phyloP scores from a whole-genome alignment of 1,140 invertebrate genomes.

The Sarcophaga bullata region DNA sequence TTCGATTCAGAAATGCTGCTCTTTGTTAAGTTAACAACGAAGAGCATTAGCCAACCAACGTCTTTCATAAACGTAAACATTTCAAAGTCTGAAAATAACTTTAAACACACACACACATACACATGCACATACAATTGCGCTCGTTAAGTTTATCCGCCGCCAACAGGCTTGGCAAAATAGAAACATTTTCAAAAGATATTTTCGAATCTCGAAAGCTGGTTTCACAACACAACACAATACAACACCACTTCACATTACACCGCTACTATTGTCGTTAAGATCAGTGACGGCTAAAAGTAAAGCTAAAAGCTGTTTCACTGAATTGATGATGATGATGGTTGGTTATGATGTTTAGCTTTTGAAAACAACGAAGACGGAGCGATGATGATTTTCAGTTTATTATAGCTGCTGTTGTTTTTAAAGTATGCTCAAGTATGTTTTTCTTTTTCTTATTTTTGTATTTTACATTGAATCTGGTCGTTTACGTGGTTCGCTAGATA shows the following conservation, averaged over 20 bases:
- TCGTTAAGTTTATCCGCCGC: conserved; percentile 22
- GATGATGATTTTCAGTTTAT: conserved; percentile 29
- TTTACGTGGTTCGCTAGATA: conserved; percentile 12
- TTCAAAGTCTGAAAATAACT: conserved; percentile 27
- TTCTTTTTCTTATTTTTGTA: background rate
- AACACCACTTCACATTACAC: background rate
- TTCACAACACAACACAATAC: background rate
- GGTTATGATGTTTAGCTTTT: background rate
- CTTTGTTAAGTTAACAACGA: conserved; percentile 22
- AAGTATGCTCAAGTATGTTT: background rate
- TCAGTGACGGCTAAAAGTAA: background rate
- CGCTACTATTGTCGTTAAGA: background rate
- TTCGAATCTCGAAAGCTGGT: conserved; percentile 30
- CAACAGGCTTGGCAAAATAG: conserved; percentile 22
- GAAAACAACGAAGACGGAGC: background rate
- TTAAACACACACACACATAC: background rate
- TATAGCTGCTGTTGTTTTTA: background rate
- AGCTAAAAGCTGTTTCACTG: conserved; percentile 14
- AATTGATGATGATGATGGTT: background rate
- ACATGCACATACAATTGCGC: background rate
- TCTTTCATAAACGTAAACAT: conserved; percentile 21
- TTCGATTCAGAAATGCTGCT: background rate
- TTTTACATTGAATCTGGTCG: background rate
- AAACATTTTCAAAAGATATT: conserved; percentile 11
- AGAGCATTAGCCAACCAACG: conserved; percentile 17